Base-by-base conservation (phyloP, 2,113 vertebrate genomes). In the Ivindomyrus marchei region DNA sequence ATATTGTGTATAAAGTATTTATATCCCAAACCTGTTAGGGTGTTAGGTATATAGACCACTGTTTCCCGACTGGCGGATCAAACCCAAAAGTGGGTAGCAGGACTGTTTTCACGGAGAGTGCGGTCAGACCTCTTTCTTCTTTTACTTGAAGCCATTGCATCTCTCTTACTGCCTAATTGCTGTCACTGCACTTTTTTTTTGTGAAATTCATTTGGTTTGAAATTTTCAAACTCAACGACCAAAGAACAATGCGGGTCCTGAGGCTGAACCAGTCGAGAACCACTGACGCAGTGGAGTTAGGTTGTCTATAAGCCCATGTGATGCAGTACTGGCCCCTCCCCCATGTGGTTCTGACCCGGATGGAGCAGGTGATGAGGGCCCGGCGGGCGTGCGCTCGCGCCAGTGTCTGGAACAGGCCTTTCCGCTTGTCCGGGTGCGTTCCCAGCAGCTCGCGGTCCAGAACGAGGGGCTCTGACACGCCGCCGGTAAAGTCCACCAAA, bases 401-500 rank as follows among this genome's bases (percentile, higher is more conserved):
- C 84, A 97, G 89, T 1, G 90, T 96, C 90, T 97, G 95, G 91
- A 95, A 97, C 58, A 97, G 90, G 0, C 45, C 87, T 92, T 92
- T 95, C 92, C 96, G 95, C 91, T 93, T 93, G 77, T 96, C 92
- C 1, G 87, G 84, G 86, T 94, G 93, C 15, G 58, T 80, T 53
- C 11, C 62, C 17, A 96, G 92, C 19, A 92, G 90, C 46, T 92
- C 92, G 0, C 90, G 86, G 39, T 95, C 93, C 92, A 97, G 94
- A 49, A 89, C 90, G 45, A 97, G 92, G 1, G 96, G 94, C 93
- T 97, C 96, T 0, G 96, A 97, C 84, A 97, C 95, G 0, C 96
- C 96, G 0, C 96, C 96, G 0, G 96, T 96, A 92, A 97, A 97
- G 92, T 97, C 96, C 2, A 96, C 95, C 85, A 97, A 93, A 4